A percentile compares a stretch with the other conserved stretches of the same genome.
These are phyloP conservation scores for Crypturellus undulatus DNA, from an alignment of 2,113 vertebrate species.

Conservation along the genomic window DNA sequence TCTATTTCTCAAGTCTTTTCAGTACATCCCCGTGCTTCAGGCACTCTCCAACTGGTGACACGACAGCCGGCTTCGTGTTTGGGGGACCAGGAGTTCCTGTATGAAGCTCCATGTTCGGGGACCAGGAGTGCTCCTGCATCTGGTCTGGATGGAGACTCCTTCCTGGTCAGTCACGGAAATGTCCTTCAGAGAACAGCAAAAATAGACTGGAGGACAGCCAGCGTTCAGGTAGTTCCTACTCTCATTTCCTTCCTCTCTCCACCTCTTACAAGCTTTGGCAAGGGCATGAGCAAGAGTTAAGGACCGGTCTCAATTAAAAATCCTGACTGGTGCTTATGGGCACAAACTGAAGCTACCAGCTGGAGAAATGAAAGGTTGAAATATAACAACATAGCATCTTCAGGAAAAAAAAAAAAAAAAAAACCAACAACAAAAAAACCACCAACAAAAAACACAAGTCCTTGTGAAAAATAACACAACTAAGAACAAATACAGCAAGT, in stretches of 20 bases:
- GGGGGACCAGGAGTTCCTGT: background rate
- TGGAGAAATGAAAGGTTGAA: background rate
- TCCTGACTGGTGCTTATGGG: background rate
- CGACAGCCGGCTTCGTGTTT: background rate
- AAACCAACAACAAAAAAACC: no score
- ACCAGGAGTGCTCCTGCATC: background rate
- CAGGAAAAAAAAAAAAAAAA: background rate
- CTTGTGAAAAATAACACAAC: background rate
- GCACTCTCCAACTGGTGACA: background rate
- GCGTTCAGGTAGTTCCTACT: background rate
- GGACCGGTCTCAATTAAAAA: background rate
- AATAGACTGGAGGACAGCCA: background rate
- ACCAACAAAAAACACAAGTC: background rate
- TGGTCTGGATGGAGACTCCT: background rate
- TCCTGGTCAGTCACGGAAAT: background rate
- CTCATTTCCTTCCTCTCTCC: background rate
- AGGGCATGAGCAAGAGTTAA: background rate
- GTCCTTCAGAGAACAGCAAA: background rate
- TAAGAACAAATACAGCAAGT: background rate
- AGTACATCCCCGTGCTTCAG: background rate
- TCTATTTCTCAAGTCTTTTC: background rate
- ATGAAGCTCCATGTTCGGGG: background rate
- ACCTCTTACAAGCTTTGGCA: background rate
- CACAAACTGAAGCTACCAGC: background rate
- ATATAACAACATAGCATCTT: background rate